Conservation (phyloP, 2,888 invertebrate genomes). For the Bruchidius siliquastri region DNA sequence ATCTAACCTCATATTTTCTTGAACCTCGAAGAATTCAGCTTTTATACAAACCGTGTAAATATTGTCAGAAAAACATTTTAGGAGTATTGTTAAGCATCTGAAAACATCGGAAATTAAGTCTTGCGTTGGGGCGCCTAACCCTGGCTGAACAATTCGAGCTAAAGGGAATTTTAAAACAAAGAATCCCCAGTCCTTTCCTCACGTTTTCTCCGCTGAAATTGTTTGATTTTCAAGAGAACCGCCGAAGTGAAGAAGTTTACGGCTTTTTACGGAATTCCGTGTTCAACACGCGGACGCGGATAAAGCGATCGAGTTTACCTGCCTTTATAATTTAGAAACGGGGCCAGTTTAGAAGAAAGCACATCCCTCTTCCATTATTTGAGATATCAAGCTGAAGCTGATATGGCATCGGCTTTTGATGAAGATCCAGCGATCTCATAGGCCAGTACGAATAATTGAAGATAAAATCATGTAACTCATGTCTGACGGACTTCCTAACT, state of each 20-base stretch:
- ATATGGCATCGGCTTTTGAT: not conserved
- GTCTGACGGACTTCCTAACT: too few relatives aligned
- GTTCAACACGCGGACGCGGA: not conserved
- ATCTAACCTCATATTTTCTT: slow-evolving; percentile 1
- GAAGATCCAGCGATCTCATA: too few relatives aligned
- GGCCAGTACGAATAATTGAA: too few relatives aligned
- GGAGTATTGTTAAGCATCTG: not conserved
- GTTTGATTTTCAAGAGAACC: not conserved
- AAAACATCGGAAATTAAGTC: not conserved
- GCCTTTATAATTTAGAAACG: not conserved
- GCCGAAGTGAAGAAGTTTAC: not conserved
- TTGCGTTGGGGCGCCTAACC: not conserved
- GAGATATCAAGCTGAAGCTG: not conserved
- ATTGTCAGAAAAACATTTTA: not conserved
- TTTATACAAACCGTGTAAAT: not conserved
- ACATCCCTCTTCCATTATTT: not conserved
- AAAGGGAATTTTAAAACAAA: slow-evolving; percentile 11
- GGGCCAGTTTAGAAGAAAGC: not conserved
- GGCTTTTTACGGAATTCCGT: not conserved
- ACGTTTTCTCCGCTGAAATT: not conserved
- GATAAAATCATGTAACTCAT: too few relatives aligned
- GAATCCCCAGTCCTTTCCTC: slow-evolving; percentile 1
- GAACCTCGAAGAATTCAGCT: not conserved
- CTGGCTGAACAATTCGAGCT: slow-evolving; percentile 8
- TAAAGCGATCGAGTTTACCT: not conserved